phyloP scores from a whole-genome alignment of 2,797 vertebrate species.

The Lutjanus campechanus region DNA sequence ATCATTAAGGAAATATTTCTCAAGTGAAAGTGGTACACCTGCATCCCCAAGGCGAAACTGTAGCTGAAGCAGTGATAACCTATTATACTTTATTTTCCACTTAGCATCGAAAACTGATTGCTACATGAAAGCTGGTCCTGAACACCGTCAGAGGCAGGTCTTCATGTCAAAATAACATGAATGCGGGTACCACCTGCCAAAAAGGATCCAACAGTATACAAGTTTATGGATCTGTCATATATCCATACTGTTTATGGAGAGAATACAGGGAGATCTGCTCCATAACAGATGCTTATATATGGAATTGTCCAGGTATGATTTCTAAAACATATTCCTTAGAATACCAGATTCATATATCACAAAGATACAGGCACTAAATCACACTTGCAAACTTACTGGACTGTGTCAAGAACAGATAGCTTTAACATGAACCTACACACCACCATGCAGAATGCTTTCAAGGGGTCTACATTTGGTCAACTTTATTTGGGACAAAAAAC shows the following conservation, averaged over 20 bases:
- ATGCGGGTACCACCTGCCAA: neutral
- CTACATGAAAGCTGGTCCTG: conserved; percentile 21
- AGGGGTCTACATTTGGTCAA: neutral
- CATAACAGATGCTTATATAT: too few species aligned
- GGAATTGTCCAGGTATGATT: too few species aligned
- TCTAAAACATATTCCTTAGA: too few species aligned
- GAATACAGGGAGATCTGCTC: too few species aligned
- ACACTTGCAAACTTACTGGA: neutral
- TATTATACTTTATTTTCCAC: conserved; percentile 30
- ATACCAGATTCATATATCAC: too few species aligned
- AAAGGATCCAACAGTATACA: neutral
- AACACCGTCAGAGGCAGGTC: conserved; percentile 10
- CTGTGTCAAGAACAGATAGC: conserved; percentile 10
- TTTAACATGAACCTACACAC: neutral
- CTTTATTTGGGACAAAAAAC: conserved; percentile 9
- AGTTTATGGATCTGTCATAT: neutral
- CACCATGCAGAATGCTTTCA: neutral
- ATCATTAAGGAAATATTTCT: conserved; percentile 87
- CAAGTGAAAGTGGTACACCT: conserved; percentile 82
- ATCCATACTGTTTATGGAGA: neutral
- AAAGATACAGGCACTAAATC: neutral
- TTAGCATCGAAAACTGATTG: conserved; percentile 34
- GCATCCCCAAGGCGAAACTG: conserved; percentile 79
- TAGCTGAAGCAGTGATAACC: conserved; percentile 69
- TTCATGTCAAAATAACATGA: conserved; percentile 7